These are phyloP conservation scores for Heterotis niloticus DNA, from an alignment of 2,113 vertebrate genomes.

Conservation along the genomic window DNA sequence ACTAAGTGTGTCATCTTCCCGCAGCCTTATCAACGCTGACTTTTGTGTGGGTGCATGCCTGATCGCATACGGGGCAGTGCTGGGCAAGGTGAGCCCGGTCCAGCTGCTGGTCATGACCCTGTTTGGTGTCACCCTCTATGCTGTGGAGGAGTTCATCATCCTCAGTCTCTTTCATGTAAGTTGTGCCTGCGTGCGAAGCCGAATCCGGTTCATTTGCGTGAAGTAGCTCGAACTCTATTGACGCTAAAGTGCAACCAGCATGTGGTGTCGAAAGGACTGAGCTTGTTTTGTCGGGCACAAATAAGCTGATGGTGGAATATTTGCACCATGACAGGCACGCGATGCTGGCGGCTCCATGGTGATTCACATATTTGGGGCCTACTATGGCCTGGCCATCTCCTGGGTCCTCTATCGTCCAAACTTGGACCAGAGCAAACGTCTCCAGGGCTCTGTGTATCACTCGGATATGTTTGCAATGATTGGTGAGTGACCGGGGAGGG, in stretches of 20 bases:
- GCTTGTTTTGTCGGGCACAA: no score
- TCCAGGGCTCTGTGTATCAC: constrained; percentile 78
- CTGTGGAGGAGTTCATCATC: constrained; percentile 88
- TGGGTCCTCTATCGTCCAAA: constrained; percentile 85
- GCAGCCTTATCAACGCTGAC: constrained; percentile 91
- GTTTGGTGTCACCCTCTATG: constrained; percentile 84
- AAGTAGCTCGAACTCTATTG: no score
- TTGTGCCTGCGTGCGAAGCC: not conserved
- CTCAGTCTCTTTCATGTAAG: constrained; percentile 80
- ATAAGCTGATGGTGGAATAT: not conserved
- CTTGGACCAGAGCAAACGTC: constrained; percentile 72
- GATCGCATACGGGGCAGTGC: constrained; percentile 85
- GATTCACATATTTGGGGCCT: constrained; percentile 91
- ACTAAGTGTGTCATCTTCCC: constrained; percentile 14
- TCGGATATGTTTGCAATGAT: constrained; percentile 94
- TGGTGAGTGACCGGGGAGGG: constrained; percentile 61
- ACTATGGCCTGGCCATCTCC: constrained; percentile 88
- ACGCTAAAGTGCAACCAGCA: not conserved
- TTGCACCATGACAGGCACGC: constrained; percentile 66
- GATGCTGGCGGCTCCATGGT: constrained; percentile 97
- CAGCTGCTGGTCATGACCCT: constrained; percentile 89
- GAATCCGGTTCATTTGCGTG: not conserved
- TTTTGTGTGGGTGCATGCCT: constrained; percentile 91
- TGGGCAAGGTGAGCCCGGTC: constrained; percentile 90
- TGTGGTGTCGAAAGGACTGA: not conserved